Evolutionary conservation across 2,888 invertebrate species (phyloP).

Genomic region (Merodon equestris): DNA sequence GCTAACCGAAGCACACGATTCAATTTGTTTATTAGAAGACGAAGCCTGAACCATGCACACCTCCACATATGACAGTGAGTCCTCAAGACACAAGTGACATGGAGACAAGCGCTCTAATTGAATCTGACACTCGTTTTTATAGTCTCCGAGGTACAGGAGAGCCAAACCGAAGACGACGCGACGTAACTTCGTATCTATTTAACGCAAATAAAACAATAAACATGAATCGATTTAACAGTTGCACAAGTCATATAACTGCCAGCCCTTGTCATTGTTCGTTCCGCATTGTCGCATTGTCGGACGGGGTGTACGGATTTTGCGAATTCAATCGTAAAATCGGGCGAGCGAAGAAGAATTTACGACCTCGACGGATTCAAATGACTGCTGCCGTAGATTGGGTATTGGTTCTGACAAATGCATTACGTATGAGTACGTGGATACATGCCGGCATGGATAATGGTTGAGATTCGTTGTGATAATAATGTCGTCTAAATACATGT

Average conservation of each 20-base stretch:
- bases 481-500: slow-evolving; percentile 60
- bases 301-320: slow-evolving; percentile 51
- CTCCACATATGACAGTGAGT: background rate
- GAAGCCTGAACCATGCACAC: slow-evolving; percentile 12
- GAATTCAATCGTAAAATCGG: slow-evolving; percentile 67
- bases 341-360: slow-evolving; percentile 52
- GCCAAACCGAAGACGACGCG: no score
- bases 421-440: slow-evolving; percentile 27
- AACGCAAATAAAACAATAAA: slow-evolving; percentile 66
- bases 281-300: slow-evolving; percentile 48
- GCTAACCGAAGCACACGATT: slow-evolving; percentile 36
- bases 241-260: slow-evolving; percentile 64
- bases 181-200: slow-evolving; percentile 68
- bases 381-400: slow-evolving; percentile 23
- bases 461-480: slow-evolving; percentile 40
- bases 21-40: slow-evolving; percentile 25
- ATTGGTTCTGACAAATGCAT: slow-evolving; percentile 36
- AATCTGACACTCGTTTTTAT: slow-evolving; percentile 66
- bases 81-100: slow-evolving; percentile 38
- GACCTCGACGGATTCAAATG: slow-evolving; percentile 35
- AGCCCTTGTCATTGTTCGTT: slow-evolving; percentile 57
- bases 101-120: slow-evolving; percentile 64
- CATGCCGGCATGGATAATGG: no score
- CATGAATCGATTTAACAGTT: slow-evolving; percentile 67
- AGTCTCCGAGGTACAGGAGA: no score